A percentile compares a stretch with the other conserved stretches of the same genome.
Evolutionary conservation across 2,797 vertebrate species (phyloP).

Genomic region (Hydrolagus colliei): DNA sequence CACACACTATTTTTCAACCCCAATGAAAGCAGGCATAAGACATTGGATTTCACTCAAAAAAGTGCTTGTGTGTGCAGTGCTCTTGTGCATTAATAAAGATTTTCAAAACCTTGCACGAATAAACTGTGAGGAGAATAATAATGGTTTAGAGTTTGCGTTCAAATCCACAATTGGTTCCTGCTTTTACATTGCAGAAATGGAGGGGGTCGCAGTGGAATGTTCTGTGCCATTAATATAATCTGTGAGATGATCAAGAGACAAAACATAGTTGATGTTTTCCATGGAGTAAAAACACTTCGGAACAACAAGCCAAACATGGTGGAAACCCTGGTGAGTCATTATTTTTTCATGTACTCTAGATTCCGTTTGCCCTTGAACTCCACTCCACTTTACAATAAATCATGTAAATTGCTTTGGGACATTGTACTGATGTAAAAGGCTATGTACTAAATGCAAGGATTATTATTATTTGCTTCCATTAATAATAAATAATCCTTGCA

Average conservation of each 20-base stretch:
- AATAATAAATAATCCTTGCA: no score
- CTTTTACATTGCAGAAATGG: conserved; percentile 67
- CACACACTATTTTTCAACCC: neutral
- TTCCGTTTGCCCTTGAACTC: no score
- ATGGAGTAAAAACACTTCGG: conserved; percentile 89
- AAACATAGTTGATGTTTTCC: conserved; percentile 94
- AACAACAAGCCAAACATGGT: conserved; percentile 99
- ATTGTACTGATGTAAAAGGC: no score
- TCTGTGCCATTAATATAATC: conserved; percentile 93
- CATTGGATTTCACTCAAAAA: neutral
- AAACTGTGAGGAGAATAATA: neutral
- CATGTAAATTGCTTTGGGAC: no score
- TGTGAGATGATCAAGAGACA: conserved; percentile 97
- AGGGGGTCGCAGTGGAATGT: conserved; percentile 88
- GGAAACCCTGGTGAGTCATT: conserved; percentile 81
- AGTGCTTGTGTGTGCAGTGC: no score
- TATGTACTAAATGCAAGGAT: no score
- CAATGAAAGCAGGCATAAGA: neutral
- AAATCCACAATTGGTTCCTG: neutral
- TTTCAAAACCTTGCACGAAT: neutral
- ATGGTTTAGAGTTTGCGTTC: neutral
- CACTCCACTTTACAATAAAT: no score
- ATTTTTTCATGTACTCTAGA: neutral
- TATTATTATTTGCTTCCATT: no score
- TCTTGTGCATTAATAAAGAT: neutral